Evolutionary conservation across 2,888 invertebrate genomes (phyloP).

Genomic region (Trachelus iudaicus): DNA sequence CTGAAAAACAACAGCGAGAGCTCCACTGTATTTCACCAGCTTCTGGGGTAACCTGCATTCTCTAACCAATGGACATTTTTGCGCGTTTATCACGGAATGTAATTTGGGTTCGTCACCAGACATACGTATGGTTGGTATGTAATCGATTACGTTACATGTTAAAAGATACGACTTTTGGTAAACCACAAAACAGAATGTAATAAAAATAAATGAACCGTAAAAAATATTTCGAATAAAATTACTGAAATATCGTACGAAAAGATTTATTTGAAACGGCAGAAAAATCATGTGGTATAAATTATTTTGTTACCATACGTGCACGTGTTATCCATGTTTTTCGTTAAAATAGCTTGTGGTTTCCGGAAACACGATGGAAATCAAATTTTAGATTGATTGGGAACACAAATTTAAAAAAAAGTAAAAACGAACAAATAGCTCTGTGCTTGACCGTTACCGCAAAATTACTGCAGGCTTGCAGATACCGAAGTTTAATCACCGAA

Average conservation of each 20-base stretch:
- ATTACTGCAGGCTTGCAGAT: not conserved
- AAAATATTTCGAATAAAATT: not conserved
- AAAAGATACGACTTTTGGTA: not conserved
- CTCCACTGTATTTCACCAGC: not conserved
- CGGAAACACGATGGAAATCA: not conserved
- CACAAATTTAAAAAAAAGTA: not conserved
- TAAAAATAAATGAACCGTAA: not conserved
- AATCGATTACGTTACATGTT: not conserved
- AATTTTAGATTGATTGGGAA: not conserved
- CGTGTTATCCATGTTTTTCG: not conserved
- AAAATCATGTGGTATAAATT: not conserved
- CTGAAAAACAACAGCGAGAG: not conserved
- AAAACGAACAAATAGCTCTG: not conserved
- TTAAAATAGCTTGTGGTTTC: not conserved
- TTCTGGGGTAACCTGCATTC: not conserved
- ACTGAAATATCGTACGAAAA: not conserved
- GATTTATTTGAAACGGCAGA: not conserved
- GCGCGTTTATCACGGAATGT: constrained; percentile 46
- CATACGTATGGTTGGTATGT: not conserved
- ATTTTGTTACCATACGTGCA: not conserved
- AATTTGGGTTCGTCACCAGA: constrained; percentile 36
- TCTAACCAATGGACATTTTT: constrained; percentile 31
- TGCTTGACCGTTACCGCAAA: not conserved
- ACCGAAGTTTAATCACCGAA: not conserved
- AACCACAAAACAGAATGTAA: not conserved